Evolutionary conservation across 1,140 invertebrate genomes (phyloP).

Genomic region (silkworm (Bombyx mori)): ASM3026992v2 NC_085115.1:9011001-9011500

Average conservation of each 20-base stretch:
- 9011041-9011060: no score
- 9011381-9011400: no score
- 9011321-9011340: constrained; percentile 93
- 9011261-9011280: constrained; percentile 87
- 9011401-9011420: no score
- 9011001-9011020: no score
- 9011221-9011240: constrained; percentile 90
- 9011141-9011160: constrained; percentile 80
- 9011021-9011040: no score
- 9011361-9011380: constrained; percentile 86
- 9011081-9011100: no score
- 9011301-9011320: constrained; percentile 87
- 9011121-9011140: constrained; percentile 71
- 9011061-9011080: no score
- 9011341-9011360: constrained; percentile 83
- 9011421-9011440: no score
- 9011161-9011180: constrained; percentile 85
- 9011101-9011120: no score
- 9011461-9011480: no score
- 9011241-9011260: constrained; percentile 83
- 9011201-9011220: constrained; percentile 90
- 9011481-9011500: no score
- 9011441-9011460: no score
- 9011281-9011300: constrained; percentile 90
- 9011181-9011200: constrained; percentile 86